Conservation (phyloP, 1,140 invertebrate genomes). For the Drosophila erecta region DNA sequence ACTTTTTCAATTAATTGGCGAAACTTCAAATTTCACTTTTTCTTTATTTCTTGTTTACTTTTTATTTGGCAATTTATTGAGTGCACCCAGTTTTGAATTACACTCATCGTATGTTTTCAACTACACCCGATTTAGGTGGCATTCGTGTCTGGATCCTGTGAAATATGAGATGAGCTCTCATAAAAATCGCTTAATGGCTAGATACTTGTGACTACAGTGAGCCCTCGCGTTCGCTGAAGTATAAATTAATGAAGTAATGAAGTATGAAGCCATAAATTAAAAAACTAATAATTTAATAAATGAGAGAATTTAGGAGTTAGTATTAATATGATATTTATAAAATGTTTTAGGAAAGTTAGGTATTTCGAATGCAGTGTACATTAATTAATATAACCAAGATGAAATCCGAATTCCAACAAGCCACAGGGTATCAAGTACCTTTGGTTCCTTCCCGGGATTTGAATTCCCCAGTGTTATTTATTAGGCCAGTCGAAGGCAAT, state of each 20-base stretch:
- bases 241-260: no score
- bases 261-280: no score
- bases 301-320: no score
- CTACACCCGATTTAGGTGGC: conserved; percentile 10
- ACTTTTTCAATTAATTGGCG: conserved; percentile 71
- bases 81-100: conserved; percentile 28
- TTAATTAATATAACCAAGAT: no score
- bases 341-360: no score
- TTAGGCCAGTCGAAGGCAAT: conserved; percentile 54
- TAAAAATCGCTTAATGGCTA: conserved; percentile 30
- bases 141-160: conserved; percentile 29
- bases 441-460: not conserved
- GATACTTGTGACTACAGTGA: conserved; percentile 12
- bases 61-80: conserved; percentile 60
- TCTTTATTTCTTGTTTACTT: conserved; percentile 17
- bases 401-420: not conserved
- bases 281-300: no score
- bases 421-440: conserved; percentile 5
- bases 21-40: conserved; percentile 39
- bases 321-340: no score
- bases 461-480: conserved; percentile 30
- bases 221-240: no score
- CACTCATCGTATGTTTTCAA: conserved; percentile 31
- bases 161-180: conserved; percentile 58
- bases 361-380: no score